Conservation (phyloP, 2,113 vertebrate species). For the Myocastor coypus region DNA sequence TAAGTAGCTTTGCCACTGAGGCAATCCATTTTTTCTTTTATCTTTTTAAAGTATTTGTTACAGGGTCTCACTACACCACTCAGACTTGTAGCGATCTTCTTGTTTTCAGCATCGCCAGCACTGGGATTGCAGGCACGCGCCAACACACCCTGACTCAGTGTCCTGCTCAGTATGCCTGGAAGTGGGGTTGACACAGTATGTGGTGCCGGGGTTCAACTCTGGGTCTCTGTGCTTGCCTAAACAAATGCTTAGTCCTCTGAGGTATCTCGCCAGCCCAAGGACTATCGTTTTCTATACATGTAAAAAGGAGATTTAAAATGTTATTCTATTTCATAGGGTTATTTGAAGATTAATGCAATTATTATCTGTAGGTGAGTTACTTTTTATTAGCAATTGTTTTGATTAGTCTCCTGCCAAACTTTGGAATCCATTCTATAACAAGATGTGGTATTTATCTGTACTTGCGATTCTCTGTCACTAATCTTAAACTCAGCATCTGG, state of each 20-base stretch:
- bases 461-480: background rate
- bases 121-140: no score
- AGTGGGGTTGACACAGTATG: no score
- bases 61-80: no score
- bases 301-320: background rate
- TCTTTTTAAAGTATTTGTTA: no score
- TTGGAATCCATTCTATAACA: background rate
- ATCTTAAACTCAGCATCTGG: background rate
- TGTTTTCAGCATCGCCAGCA: no score
- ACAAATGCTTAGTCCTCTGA: no score
- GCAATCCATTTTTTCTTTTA: background rate
- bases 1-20: background rate
- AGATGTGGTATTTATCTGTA: background rate
- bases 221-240: no score
- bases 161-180: no score
- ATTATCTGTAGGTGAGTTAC: background rate
- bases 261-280: no score
- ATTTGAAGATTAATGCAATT: background rate
- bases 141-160: no score
- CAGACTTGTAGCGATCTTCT: no score
- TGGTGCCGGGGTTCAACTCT: no score
- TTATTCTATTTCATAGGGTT: background rate
- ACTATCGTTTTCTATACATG: background rate
- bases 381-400: conserved; percentile 8
- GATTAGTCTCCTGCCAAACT: background rate